phyloP scores from a whole-genome alignment of 2,113 vertebrate genomes.

The Pavo muticus region DNA sequence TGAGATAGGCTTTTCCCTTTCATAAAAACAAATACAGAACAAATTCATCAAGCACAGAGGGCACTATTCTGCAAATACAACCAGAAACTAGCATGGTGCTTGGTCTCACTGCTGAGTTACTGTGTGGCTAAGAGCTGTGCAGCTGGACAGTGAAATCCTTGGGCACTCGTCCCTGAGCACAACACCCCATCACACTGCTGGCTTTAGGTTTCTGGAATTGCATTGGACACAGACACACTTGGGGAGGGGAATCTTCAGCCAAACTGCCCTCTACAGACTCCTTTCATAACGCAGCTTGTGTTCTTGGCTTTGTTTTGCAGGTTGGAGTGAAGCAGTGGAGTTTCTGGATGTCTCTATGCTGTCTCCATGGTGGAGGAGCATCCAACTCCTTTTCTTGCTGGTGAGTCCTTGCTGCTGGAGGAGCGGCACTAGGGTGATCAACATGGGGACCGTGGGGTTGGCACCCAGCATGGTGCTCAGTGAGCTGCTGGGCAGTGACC shows the following conservation, averaged over 20 bases:
- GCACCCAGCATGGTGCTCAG: rapidly evolving
- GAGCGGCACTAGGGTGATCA: rapidly evolving
- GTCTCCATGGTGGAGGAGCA: neutral
- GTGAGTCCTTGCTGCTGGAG: neutral
- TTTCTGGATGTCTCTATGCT: neutral
- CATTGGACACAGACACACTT: neutral
- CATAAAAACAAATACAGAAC: neutral
- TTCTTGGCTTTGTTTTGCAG: neutral
- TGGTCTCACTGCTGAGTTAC: neutral
- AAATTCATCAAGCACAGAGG: rapidly evolving
- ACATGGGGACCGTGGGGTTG: rapidly evolving
- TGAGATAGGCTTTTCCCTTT: neutral
- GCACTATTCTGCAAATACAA: neutral
- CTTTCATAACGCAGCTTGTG: neutral
- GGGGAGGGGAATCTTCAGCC: neutral
- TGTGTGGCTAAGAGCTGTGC: neutral
- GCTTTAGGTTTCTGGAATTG: neutral
- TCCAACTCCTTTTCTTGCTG: neutral
- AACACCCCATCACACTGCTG: neutral
- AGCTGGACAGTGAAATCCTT: neutral
- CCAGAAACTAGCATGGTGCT: neutral
- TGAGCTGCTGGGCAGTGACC: neutral
- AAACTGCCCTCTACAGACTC: neutral
- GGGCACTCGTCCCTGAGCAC: neutral
- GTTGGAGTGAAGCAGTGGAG: rapidly evolving